Evolutionary conservation across 53 echinoderm and acorn worm genomes (phyloP).

Genomic region (Holothuria scabra): DNA sequence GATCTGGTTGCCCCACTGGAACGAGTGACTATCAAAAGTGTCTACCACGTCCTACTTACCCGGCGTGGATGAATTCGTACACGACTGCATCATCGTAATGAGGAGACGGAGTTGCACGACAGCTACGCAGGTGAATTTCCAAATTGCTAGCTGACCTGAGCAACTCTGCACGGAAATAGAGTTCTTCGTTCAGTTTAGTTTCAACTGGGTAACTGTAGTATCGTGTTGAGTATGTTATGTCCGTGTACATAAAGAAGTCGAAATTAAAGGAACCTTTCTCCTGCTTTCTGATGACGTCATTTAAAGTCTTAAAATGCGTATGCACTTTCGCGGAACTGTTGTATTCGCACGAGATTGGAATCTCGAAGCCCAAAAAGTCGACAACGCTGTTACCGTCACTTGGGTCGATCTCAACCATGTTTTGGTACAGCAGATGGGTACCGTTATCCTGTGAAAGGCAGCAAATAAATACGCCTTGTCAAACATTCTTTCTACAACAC

Average conservation of each 20-base stretch:
- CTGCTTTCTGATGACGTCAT: not conserved
- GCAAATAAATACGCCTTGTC: too few relatives aligned
- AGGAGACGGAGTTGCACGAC: slow-evolving; percentile 17
- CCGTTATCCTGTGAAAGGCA: slow-evolving; percentile 28
- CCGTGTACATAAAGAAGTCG: slow-evolving; percentile 22
- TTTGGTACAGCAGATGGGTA: not conserved
- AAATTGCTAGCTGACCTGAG: not conserved
- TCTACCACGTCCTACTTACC: not conserved
- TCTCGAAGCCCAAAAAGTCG: not conserved
- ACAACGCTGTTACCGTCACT: not conserved
- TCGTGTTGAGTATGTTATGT: not conserved
- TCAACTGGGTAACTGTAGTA: not conserved
- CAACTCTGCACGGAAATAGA: slow-evolving; percentile 32
- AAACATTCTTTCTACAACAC: too few relatives aligned
- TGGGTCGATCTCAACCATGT: not conserved
- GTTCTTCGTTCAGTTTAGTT: not conserved
- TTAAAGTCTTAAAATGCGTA: slow-evolving; percentile 22
- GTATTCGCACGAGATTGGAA: slow-evolving; percentile 24
- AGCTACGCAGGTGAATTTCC: slow-evolving; percentile 36
- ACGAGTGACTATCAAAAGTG: too few relatives aligned
- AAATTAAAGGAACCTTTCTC: not conserved
- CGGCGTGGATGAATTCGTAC: slow-evolving; percentile 10
- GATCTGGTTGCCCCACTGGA: too few relatives aligned
- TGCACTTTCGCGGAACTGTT: not conserved
- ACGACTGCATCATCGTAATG: not conserved